Evolutionary conservation across 2,797 vertebrate species (phyloP), one percentile per base, ranked within the genome.

Genomic region (Spea hammondii): DNA sequence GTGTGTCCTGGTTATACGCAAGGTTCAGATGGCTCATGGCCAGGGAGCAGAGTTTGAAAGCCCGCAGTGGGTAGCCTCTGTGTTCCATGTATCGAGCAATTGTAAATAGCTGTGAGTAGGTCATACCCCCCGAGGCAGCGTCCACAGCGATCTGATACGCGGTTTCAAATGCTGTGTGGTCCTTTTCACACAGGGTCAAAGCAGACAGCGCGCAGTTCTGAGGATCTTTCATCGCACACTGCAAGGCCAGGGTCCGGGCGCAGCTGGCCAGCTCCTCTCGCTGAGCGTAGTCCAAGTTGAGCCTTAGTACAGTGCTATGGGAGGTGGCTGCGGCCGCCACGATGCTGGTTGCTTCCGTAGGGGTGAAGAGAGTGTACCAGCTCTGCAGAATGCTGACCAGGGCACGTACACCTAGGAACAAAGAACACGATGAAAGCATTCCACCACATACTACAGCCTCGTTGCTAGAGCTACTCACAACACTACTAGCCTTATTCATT

Each of bases 21-120:
- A 99, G 92, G 91, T 98, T 99, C 70, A 99, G 96, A 88, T 99
- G 97, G 0, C 95, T 96, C 97, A 99, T 99, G 89, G 97, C 97
- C 64, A 99, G 89, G 0, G 96, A 98, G 57, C 97, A 97, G 90
- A 99, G 86, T 89, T 98, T 99, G 89, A 98, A 99, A 0, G 97
- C 97, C 83, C 97, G 93, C 70, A 99, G 90, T 0, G 96, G 97
- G 87, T 99, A 99, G 74, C 97, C 97, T n/a, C 97, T 90, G 89
- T 99, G 97, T 84, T 95, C 94, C 94, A 95, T 95, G 88, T 95
- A 95, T 83, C 94, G 93, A 70, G 94, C 94, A 0, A 95, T 95
- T 85, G 94, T 95, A 90, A 95, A 95, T 54, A 95, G 92, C 85
- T 95, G 94, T 0, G 94, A 93, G 82, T 95, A 93, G 76, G 93